Conservation (phyloP, 2,888 invertebrate genomes). For the Drosophila subsilvestris region DNA sequence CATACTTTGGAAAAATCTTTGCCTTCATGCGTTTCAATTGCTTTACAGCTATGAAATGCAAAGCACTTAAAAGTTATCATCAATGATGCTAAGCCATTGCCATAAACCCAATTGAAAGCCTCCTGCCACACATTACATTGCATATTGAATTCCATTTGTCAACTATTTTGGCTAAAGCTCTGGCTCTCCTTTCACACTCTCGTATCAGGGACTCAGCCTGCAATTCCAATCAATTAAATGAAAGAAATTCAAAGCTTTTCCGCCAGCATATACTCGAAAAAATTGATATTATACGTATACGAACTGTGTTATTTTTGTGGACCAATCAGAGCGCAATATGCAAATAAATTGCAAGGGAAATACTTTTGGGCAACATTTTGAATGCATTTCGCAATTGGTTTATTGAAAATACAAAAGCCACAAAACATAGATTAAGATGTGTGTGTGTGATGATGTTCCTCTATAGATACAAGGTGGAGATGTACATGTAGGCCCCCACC, state of each 20-base stretch:
- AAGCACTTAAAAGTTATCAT: background rate
- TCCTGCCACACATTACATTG: slow-evolving; percentile 27
- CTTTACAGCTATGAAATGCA: background rate
- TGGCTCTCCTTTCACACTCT: slow-evolving; percentile 30
- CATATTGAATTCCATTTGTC: slow-evolving; percentile 24
- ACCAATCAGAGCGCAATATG: slow-evolving; percentile 37
- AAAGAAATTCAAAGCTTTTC: slow-evolving; percentile 28
- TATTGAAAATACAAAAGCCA: slow-evolving; percentile 47
- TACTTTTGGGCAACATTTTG: slow-evolving; percentile 50
- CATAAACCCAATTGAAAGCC: slow-evolving; percentile 13
- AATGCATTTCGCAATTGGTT: slow-evolving; percentile 59
- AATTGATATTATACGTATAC: slow-evolving; percentile 33
- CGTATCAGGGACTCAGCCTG: slow-evolving; percentile 7
- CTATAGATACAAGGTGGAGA: background rate
- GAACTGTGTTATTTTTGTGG: slow-evolving; percentile 14
- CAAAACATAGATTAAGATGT: slow-evolving; percentile 43
- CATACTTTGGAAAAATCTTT: background rate
- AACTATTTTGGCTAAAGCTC: background rate
- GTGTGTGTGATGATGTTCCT: slow-evolving; percentile 3
- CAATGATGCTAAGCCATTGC: slow-evolving; percentile 5
- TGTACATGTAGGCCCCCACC: slow-evolving; percentile 9
- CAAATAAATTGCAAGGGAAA: slow-evolving; percentile 47
- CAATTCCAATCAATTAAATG: slow-evolving; percentile 61
- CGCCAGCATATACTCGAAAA: slow-evolving; percentile 11
- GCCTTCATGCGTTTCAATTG: background rate